These are phyloP conservation scores for Sinopyrophorus schimmeli DNA, from an alignment of 2,888 invertebrate species.

Conservation along the genomic window DNA sequence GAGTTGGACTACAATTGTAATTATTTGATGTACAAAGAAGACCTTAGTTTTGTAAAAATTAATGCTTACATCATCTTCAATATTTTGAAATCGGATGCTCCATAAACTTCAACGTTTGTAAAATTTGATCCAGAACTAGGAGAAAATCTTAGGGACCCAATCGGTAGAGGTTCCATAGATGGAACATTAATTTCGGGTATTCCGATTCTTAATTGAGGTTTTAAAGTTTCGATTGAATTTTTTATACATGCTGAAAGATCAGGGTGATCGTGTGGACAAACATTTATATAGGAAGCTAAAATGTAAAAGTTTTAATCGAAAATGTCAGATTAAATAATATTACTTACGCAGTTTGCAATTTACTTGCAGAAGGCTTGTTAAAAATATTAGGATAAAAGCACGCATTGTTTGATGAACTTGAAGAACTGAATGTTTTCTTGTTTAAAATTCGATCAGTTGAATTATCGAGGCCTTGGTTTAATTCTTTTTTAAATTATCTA, in stretches of 20 bases:
- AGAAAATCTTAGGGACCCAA: conserved; percentile 64
- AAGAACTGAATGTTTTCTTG: too few relatives aligned
- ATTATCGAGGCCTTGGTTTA: too few relatives aligned
- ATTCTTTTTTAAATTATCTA: too few relatives aligned
- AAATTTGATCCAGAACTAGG: conserved; percentile 50
- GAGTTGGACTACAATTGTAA: background rate
- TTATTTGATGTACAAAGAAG: background rate
- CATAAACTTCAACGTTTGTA: conserved; percentile 55
- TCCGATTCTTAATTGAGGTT: conserved; percentile 3
- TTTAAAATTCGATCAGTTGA: too few relatives aligned
- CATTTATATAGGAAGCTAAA: conserved; percentile 12
- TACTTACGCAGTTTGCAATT: too few relatives aligned
- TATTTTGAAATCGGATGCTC: conserved; percentile 64
- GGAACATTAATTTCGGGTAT: conserved; percentile 15
- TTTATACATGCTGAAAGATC: conserved; percentile 7
- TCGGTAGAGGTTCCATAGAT: conserved; percentile 22
- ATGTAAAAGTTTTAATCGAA: too few relatives aligned
- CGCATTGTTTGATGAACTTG: too few relatives aligned
- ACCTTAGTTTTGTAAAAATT: too few relatives aligned
- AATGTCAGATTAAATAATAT: too few relatives aligned
- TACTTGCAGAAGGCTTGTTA: too few relatives aligned
- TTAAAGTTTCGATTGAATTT: conserved; percentile 3
- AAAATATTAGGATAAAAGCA: too few relatives aligned
- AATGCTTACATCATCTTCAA: conserved; percentile 62
- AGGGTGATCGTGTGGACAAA: background rate